Evolutionary conservation across 2,113 vertebrate genomes (phyloP).

Genomic region (Phylloscopus trochilus): DNA sequence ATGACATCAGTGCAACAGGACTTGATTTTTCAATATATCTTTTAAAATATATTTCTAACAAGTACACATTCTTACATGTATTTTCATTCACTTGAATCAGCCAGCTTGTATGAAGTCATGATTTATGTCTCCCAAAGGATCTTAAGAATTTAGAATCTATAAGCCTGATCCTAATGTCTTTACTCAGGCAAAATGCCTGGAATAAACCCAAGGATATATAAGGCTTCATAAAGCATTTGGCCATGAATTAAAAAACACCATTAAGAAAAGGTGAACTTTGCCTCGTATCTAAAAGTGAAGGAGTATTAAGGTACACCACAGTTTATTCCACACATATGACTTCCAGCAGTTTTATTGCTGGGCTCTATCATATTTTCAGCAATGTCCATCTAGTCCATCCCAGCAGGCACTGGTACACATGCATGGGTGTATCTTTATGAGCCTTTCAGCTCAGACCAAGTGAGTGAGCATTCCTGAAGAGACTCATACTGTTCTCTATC

Average conservation of each 20-base stretch:
- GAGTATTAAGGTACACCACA: background rate
- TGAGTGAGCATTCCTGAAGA: background rate
- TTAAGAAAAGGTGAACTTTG: background rate
- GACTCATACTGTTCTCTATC: fast-evolving
- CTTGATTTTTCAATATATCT: slow-evolving; percentile 23
- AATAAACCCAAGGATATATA: background rate
- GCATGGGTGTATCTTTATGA: fast-evolving
- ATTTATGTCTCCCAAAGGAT: slow-evolving; percentile 49
- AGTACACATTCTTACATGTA: slow-evolving; percentile 44
- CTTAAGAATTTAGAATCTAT: slow-evolving; percentile 26
- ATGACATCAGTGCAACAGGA: slow-evolving; percentile 37
- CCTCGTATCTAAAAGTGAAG: background rate
- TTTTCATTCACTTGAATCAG: slow-evolving; percentile 45
- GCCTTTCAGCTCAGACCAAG: background rate
- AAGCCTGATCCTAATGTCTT: slow-evolving; percentile 16
- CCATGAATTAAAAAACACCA: background rate
- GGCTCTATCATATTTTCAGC: background rate
- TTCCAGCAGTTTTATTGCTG: background rate
- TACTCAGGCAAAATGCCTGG: slow-evolving; percentile 34
- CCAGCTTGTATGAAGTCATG: slow-evolving; percentile 31
- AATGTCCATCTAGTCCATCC: background rate
- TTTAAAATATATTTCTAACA: slow-evolving; percentile 11
- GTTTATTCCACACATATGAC: background rate
- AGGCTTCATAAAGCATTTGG: background rate
- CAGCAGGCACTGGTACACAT: fast-evolving